phyloP scores from a whole-genome alignment of 2,888 invertebrate genomes.

The Rhabditoides inermis region DNA sequence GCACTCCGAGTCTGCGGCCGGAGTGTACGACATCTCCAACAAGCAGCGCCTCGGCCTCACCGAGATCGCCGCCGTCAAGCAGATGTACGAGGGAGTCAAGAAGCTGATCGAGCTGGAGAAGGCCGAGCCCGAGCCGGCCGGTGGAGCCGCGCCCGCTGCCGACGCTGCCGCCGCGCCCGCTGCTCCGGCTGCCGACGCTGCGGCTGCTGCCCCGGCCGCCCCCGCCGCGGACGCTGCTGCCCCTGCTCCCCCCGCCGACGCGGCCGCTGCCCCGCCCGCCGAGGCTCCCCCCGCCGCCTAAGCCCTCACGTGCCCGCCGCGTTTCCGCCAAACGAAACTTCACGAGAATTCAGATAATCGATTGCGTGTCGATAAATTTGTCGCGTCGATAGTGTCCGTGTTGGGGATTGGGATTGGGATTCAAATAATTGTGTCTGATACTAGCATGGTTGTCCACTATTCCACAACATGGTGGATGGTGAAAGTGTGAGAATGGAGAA shows the following conservation, averaged over 20 bases:
- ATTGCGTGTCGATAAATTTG: too few relatives aligned
- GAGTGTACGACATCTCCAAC: constrained; percentile 73
- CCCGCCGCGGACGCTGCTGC: not conserved
- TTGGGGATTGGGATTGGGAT: too few relatives aligned
- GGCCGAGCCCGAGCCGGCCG: not conserved
- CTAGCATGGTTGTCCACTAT: too few relatives aligned
- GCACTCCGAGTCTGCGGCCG: constrained; percentile 68
- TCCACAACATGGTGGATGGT: too few relatives aligned
- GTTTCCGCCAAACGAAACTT: too few relatives aligned
- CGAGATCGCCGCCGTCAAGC: constrained; percentile 67
- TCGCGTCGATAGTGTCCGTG: too few relatives aligned
- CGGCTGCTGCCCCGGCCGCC: not conserved
- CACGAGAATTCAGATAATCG: too few relatives aligned
- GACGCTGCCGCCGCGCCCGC: not conserved
- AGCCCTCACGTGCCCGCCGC: too few relatives aligned
- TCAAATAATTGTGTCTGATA: too few relatives aligned
- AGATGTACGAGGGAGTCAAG: constrained; percentile 69
- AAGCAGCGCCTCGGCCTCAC: constrained; percentile 70
- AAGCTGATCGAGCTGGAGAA: constrained; percentile 84
- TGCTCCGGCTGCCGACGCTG: not conserved
- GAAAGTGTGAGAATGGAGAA: too few relatives aligned
- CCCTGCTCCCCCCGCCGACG: not conserved
- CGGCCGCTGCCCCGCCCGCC: not conserved
- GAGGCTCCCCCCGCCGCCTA: too few relatives aligned
- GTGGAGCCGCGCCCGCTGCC: not conserved